Evolutionary conservation across 2,888 invertebrate genomes (phyloP).

Genomic region (Dusona sp.): DNA sequence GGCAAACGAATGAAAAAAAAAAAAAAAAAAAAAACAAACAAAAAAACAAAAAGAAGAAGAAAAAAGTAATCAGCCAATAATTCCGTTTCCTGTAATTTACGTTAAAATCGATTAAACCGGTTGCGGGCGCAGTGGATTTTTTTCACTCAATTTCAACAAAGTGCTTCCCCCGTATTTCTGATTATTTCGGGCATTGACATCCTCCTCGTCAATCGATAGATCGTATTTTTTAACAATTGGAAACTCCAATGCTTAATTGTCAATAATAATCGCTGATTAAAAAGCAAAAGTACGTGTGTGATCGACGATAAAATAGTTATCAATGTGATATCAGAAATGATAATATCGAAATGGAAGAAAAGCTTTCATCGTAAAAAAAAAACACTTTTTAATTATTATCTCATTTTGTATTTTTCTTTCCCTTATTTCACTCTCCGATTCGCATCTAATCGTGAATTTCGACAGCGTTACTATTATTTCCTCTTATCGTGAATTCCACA

Average conservation of each 20-base stretch:
- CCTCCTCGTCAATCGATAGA: neutral
- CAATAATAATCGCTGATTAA: constrained; percentile 23
- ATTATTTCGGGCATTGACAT: neutral
- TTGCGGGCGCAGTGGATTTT: neutral
- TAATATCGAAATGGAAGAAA: neutral
- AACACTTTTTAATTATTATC: neutral
- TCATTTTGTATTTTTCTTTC: neutral
- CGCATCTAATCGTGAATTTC: neutral
- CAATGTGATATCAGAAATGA: neutral
- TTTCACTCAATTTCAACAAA: neutral
- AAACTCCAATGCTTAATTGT: constrained; percentile 3
- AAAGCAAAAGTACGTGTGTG: neutral
- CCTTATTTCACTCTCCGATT: neutral
- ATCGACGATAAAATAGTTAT: constrained; percentile 43
- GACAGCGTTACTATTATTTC: neutral
- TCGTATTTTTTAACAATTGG: neutral
- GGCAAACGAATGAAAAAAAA: neutral
- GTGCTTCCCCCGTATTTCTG: neutral
- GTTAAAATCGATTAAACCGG: constrained; percentile 6
- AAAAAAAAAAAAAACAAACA: neutral
- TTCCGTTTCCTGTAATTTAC: neutral
- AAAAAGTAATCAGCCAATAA: neutral
- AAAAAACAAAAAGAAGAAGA: neutral
- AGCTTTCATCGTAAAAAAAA: neutral
- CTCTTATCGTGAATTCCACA: neutral